Conservation (phyloP, 64 coral and sea anemone species). For the Montipora sp. region DNA sequence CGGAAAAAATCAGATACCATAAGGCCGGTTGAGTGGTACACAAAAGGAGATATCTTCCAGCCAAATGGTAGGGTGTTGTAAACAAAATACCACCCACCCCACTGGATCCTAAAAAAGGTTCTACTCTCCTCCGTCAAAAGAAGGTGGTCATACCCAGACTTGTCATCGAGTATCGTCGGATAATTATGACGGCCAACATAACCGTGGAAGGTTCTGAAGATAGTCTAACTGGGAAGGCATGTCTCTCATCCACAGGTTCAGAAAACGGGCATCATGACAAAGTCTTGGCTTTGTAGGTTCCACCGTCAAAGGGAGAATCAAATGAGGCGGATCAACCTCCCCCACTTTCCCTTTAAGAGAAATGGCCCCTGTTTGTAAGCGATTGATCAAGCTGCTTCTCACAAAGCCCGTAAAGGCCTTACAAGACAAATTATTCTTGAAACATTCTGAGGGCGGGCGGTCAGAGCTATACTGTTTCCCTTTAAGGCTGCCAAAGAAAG, state of each 20-base stretch:
- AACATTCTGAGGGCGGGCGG: background rate
- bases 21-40: conserved; percentile 23
- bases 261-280: conserved; percentile 45
- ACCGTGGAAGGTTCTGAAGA: background rate
- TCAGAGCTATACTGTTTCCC: background rate
- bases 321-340: background rate
- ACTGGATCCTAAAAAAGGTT: background rate
- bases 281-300: background rate
- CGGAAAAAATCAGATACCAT: too few relatives aligned
- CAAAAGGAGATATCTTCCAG: background rate
- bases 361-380: background rate
- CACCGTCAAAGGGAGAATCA: conserved; percentile 34
- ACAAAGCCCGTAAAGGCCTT: background rate
- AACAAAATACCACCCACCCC: background rate
- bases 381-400: background rate
- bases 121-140: background rate
- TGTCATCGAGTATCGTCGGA: background rate
- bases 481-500: background rate
- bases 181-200: conserved; percentile 14
- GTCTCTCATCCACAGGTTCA: conserved; percentile 45
- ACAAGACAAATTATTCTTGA: background rate
- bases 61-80: background rate
- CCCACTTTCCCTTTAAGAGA: background rate
- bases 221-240: conserved; percentile 9
- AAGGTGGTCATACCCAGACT: background rate